phyloP scores from a whole-genome alignment of 2,797 vertebrate species.

The Miichthys miiuy region DNA sequence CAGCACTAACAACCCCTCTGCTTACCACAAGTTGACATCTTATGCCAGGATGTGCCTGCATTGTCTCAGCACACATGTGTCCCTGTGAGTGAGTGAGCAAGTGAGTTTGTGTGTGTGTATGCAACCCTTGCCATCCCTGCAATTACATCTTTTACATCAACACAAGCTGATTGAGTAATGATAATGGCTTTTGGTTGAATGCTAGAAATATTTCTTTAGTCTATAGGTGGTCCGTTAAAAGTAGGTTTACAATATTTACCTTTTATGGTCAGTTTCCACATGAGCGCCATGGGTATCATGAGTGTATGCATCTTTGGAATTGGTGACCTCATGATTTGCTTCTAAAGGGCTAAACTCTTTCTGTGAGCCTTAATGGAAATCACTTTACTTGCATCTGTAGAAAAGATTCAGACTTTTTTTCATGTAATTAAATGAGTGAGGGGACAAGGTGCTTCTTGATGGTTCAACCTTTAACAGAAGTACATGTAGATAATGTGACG shows the following conservation, averaged over 20 bases:
- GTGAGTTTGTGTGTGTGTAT: background rate
- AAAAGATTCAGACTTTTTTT: background rate
- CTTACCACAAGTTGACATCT: conserved; percentile 54
- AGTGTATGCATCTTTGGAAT: conserved; percentile 7
- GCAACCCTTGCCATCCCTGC: background rate
- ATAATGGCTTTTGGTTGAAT: conserved; percentile 10
- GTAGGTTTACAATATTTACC: conserved; percentile 20
- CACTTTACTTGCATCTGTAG: background rate
- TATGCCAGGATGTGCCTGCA: conserved; percentile 21
- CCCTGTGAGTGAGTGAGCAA: background rate
- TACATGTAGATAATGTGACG: background rate
- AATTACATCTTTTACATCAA: conserved; percentile 12
- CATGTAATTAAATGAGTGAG: conserved; percentile 6
- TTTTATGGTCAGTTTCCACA: conserved; percentile 27
- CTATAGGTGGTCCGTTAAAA: conserved; percentile 14
- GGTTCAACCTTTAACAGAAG: background rate
- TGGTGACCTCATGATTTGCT: conserved; percentile 8
- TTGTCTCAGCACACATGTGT: conserved; percentile 14
- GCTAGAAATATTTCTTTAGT: conserved; percentile 7
- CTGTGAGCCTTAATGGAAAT: conserved; percentile 1
- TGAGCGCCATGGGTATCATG: background rate
- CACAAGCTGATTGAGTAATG: conserved; percentile 6
- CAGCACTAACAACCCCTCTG: conserved; percentile 46
- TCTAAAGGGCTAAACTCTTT: conserved; percentile 1
- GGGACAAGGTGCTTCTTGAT: background rate